Evolutionary conservation across 2,888 invertebrate genomes (phyloP).

Genomic region (Drosophila picticornis): DNA sequence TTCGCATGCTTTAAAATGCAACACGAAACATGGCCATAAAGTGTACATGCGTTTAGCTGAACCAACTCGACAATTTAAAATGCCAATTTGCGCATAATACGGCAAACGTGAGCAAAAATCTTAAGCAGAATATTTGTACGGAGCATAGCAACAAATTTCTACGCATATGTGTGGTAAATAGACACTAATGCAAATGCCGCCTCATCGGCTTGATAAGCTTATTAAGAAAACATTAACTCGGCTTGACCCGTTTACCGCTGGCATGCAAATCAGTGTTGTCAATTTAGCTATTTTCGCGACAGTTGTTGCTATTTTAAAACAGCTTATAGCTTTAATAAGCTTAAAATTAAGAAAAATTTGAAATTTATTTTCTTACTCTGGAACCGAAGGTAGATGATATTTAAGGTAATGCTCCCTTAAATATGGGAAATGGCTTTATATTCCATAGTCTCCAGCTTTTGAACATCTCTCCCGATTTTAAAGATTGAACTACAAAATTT

Average conservation of each 20-base stretch:
- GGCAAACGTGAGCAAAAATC: conserved; percentile 81
- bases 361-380: too few relatives aligned
- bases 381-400: too few relatives aligned
- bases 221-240: conserved; percentile 67
- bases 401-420: too few relatives aligned
- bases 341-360: neutral
- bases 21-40: conserved; percentile 80
- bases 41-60: conserved; percentile 80
- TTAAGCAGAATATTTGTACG: conserved; percentile 59
- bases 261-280: neutral
- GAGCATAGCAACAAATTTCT: conserved; percentile 37
- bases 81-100: conserved; percentile 83
- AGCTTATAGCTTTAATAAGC: too few relatives aligned
- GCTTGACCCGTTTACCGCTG: conserved; percentile 50
- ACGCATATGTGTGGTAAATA: conserved; percentile 46
- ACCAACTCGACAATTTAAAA: conserved; percentile 81
- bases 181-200: conserved; percentile 62
- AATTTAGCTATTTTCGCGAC: neutral
- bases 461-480: neutral
- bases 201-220: conserved; percentile 48
- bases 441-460: too few relatives aligned
- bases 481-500: neutral
- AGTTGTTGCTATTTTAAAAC: too few relatives aligned
- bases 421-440: too few relatives aligned
- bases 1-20: conserved; percentile 82